A percentile compares a stretch with the other conserved stretches of the same genome.
Evolutionary conservation across 2,888 invertebrate species (phyloP).

Genomic region (Lissocephala sabroskyi): DNA sequence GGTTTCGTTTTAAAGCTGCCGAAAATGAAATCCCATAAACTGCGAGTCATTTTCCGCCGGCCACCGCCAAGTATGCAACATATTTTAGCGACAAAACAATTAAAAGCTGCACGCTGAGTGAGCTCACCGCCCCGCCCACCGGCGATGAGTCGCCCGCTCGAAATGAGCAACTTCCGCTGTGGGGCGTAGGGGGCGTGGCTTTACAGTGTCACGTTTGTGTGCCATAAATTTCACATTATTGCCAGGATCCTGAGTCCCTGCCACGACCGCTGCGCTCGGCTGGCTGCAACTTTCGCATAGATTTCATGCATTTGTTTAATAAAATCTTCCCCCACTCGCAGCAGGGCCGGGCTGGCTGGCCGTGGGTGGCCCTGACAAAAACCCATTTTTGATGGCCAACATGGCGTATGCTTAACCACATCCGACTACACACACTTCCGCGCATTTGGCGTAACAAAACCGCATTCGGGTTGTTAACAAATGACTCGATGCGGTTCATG

Average conservation of each 20-base stretch:
- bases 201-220: conserved; percentile 46
- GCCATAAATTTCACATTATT: conserved; percentile 58
- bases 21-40: conserved; percentile 50
- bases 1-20: too few species aligned
- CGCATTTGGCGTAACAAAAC: conserved; percentile 64
- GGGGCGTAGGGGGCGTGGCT: neutral
- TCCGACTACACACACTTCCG: conserved; percentile 64
- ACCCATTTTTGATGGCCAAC: conserved; percentile 54
- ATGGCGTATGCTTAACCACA: conserved; percentile 65
- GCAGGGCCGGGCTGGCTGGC: too few species aligned
- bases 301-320: conserved; percentile 57
- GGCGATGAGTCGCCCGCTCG: neutral
- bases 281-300: conserved; percentile 29
- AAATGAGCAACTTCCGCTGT: conserved; percentile 49
- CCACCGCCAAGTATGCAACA: conserved; percentile 16
- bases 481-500: conserved; percentile 57
- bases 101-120: conserved; percentile 52
- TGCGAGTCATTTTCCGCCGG: conserved; percentile 27
- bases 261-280: conserved; percentile 15
- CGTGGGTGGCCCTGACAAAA: too few species aligned
- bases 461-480: conserved; percentile 59
- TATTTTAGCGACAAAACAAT: conserved; percentile 49
- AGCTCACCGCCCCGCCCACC: conserved; percentile 10
- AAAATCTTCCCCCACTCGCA: conserved; percentile 35
- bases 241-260: conserved; percentile 37